Base-by-base conservation (phyloP, 2,797 vertebrate species). In the Menidia menidia region DNA sequence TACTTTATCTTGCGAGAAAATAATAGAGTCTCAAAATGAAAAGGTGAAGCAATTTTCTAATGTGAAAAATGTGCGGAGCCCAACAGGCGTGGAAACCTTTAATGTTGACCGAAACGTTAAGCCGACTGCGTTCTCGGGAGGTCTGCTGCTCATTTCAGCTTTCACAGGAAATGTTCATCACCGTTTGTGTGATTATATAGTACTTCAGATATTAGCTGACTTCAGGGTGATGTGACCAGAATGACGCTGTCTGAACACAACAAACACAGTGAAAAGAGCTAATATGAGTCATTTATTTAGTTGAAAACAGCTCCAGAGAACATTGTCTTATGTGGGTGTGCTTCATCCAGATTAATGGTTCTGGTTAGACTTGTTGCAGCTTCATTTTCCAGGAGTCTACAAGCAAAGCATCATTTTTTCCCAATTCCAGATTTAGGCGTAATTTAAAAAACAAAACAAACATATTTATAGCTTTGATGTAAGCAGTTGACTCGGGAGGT, bases 1-100 rank as follows among this genome's bases (percentile, higher is more conserved):
- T 70, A 57, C 68, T 86, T 78, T n/a, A 75, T 80, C 81, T 69
- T 73, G 63, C 71, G 63, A 78, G 57, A 73, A 56, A 83, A 57
- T 71, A 62, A 78, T 35, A 62, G 57, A 64, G 45, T 51, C 55
- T 61, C 68, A 68, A 64, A 65, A 60, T 59, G 66, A 72, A 70
- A 5, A 45, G 68, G 71, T 52, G 53, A 47, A 52, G 60, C 55
- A 44, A 66, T 87, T 75, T 78, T 65, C 81, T 77, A 80, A 70
- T 66, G 73, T 77, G 64, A 61, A 56, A 30, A n/a, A 5, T 41
- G 69, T 45, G 77, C 56, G 44, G 59, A 65, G 78, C 66, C 58
- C 55, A 76, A 64, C 73, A 72, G 68, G 60, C 61, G 69, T 33
- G 59, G 68, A 68, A 69, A 66, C 45, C 42, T 72, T 8, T 57